Evolutionary conservation across 2,113 vertebrate species (phyloP), one percentile per base, ranked within the genome.

Genomic region (Oryzias javanicus): DNA sequence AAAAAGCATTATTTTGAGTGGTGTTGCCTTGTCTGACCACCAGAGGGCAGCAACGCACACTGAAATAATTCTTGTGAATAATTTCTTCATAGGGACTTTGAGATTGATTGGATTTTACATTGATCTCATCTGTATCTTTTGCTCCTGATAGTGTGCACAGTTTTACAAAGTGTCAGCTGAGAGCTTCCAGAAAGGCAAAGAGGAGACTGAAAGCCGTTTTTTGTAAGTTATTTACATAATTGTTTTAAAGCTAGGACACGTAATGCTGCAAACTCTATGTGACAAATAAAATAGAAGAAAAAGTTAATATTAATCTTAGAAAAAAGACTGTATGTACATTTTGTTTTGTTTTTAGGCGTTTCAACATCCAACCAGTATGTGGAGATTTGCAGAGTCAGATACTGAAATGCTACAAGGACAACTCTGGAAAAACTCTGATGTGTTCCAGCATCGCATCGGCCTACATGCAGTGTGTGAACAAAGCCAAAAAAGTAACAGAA

Each of bases 81-180:
- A 0, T 24, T 40, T 27, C 25, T 27, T 27, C 25, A 5, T 27
- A 5, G 25, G 4, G 6, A 27, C 25, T 27, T 27, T 27, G 4
- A 27, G 18, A 14, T n/a, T 27, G 25, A 25, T 42, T 18, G 16
- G 73, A 52, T 76, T 46, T 62, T 15, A 45, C 42, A 19, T 18
- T 49, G 17, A 55, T 16, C 2, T 68, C 13, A 60, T 17, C 3
- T 60, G 18, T 52, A 3, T 6, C 19, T 61, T 58, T 67, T 60
- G 40, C 2, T 14, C 3, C 18, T 60, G 17, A 41, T 86, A 97
- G 96, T 94, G 92, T 60, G 80, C 92, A 7, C 90, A 94, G 64
- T 95, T 96, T 89, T 94, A 94, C 89, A 96, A 92, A 90, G 91
- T 93, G 25, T 94, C 93, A 51, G 90, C 93, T 0, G 94, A 97